Percentiles rank a stretch among this genome's conserved stretches.
phyloP scores from a whole-genome alignment of 2,797 vertebrate genomes.

The Thamnophis elegans region DNA sequence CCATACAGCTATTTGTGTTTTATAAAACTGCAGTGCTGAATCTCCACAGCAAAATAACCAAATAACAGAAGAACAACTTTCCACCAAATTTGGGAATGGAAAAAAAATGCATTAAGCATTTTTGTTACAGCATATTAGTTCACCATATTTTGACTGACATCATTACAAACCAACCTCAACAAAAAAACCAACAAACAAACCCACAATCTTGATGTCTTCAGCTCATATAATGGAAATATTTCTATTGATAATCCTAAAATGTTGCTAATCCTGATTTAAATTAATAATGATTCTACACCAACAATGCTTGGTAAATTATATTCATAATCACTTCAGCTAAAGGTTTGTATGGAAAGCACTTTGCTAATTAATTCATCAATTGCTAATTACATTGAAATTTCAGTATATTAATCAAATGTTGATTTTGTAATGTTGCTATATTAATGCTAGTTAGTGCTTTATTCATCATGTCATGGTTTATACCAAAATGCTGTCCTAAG shows the following conservation, averaged over 20 bases:
- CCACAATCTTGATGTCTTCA: not conserved
- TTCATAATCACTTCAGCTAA: constrained; percentile 39
- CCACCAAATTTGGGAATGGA: not conserved
- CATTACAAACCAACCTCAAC: not conserved
- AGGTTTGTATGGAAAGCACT: constrained; percentile 43
- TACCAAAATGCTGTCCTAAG: constrained; percentile 58
- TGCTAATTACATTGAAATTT: constrained; percentile 64
- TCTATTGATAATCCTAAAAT: not conserved
- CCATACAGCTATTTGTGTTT: not conserved
- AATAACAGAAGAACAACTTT: not conserved
- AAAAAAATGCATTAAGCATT: not conserved
- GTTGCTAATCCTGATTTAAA: not conserved
- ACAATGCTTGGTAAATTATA: not conserved
- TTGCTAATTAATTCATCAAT: constrained; percentile 63
- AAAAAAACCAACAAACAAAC: too few relatives aligned
- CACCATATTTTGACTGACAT: not conserved
- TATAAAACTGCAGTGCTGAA: not conserved
- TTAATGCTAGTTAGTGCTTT: constrained; percentile 67
- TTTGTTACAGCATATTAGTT: not conserved
- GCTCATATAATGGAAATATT: not conserved
- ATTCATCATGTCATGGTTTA: constrained; percentile 66
- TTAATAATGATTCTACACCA: not conserved
- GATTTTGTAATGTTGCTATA: constrained; percentile 67
- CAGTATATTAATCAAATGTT: constrained; percentile 70
- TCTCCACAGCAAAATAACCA: not conserved